phyloP scores from a whole-genome alignment of 2,888 invertebrate species.

The Mesorhabditis spiculigera region DNA sequence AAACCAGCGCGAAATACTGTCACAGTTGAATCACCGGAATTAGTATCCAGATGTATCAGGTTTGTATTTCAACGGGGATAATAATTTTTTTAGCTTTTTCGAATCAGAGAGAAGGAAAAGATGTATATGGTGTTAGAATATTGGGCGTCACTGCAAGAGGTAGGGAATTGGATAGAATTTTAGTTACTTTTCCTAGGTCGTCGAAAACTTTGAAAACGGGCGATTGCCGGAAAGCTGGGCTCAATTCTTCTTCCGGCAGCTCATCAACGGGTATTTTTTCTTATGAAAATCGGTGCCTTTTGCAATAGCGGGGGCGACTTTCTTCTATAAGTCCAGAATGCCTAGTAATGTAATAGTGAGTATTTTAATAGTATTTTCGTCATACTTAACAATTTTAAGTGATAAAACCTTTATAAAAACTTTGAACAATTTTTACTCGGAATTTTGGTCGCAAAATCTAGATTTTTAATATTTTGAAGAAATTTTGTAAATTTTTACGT shows the following conservation, averaged over 20 bases:
- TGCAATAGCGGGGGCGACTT: too few species aligned
- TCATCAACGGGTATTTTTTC: constrained; percentile 72
- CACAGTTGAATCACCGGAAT: constrained; percentile 84
- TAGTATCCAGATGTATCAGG: constrained; percentile 75
- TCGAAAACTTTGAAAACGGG: constrained; percentile 25
- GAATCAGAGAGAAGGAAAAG: constrained; percentile 93
- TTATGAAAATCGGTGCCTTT: too few species aligned
- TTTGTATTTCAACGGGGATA: not conserved
- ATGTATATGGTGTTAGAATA: constrained; percentile 91
- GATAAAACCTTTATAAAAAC: too few species aligned
- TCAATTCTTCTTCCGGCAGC: constrained; percentile 74
- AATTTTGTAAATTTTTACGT: too few species aligned
- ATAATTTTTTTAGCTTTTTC: constrained; percentile 68
- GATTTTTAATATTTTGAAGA: too few species aligned
- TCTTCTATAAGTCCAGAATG: too few species aligned
- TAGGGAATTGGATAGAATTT: not conserved
- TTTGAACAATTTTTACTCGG: too few species aligned
- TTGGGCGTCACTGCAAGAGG: constrained; percentile 81
- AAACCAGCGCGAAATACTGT: constrained; percentile 81
- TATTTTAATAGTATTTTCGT: too few species aligned
- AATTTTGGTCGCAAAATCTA: too few species aligned
- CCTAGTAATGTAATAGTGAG: too few species aligned
- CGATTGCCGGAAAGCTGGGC: constrained; percentile 28
- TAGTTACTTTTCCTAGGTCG: constrained; percentile 70
- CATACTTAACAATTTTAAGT: too few species aligned